These are phyloP conservation scores for Amphiprion clarkii DNA, from an alignment of 2,797 vertebrate species.

Conservation along the genomic window DNA sequence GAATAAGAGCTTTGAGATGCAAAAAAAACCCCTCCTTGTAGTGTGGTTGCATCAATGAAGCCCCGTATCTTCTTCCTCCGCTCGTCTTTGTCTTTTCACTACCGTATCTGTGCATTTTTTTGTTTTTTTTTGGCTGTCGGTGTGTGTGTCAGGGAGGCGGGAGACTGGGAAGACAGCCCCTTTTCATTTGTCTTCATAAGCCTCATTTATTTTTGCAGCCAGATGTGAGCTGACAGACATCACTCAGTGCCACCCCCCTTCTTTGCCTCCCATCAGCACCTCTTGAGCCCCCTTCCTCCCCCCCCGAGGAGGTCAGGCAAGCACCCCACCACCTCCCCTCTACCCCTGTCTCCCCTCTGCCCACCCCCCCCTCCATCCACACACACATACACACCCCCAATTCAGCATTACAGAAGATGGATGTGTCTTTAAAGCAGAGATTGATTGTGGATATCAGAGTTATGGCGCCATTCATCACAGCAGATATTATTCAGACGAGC, in stretches of 20 bases:
- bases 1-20: neutral
- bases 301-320: slow-evolving; percentile 86
- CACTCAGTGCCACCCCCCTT: slow-evolving; percentile 87
- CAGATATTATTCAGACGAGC: slow-evolving; percentile 98
- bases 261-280: slow-evolving; percentile 55
- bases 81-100: slow-evolving; percentile 62
- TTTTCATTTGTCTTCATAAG: slow-evolving; percentile 94
- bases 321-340: slow-evolving; percentile 70
- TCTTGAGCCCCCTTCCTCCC: slow-evolving; percentile 73
- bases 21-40: slow-evolving; percentile 9
- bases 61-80: slow-evolving; percentile 9
- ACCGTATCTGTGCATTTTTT: neutral
- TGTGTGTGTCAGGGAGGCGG: slow-evolving; percentile 20
- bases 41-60: slow-evolving; percentile 5
- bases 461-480: slow-evolving; percentile 97
- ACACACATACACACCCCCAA: slow-evolving; percentile 76
- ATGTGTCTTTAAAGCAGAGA: slow-evolving; percentile 99
- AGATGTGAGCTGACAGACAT: slow-evolving; percentile 96
- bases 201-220: slow-evolving; percentile 95
- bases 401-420: slow-evolving; percentile 97
- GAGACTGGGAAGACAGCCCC: slow-evolving; percentile 55
- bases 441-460: slow-evolving; percentile 99
- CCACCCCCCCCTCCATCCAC: slow-evolving; percentile 54
- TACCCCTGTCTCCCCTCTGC: neutral
- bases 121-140: slow-evolving; percentile 12